Evolutionary conservation across 2,888 invertebrate genomes (phyloP).

Genomic region (Barypeithes pellucidus): DNA sequence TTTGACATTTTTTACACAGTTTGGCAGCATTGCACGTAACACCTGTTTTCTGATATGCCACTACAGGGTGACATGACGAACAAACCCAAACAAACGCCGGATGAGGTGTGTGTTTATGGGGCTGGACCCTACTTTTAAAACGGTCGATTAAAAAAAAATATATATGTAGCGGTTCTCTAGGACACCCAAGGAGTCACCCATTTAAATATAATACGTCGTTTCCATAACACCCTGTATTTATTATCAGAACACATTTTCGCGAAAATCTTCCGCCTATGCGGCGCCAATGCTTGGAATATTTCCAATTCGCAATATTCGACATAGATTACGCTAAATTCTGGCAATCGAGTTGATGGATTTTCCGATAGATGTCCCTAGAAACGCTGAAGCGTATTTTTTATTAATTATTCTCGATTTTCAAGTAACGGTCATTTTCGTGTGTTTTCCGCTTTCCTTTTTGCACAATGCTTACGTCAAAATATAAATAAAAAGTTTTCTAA

Average conservation of each 20-base stretch:
- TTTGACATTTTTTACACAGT: too few species aligned
- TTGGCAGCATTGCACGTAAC: too few species aligned
- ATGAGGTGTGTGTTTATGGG: too few species aligned
- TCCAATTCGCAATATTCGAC: constrained; percentile 19
- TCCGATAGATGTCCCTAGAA: constrained; percentile 28
- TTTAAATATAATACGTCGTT: too few species aligned
- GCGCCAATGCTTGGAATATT: constrained; percentile 34
- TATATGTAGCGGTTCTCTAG: too few species aligned
- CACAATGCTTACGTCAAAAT: neutral
- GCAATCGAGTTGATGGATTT: constrained; percentile 15
- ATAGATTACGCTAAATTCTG: constrained; percentile 25
- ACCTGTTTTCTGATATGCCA: too few species aligned
- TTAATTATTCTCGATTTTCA: neutral
- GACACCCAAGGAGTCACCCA: too few species aligned
- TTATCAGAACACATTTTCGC: neutral
- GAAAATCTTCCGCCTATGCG: neutral
- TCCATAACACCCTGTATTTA: too few species aligned
- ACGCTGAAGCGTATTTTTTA: neutral
- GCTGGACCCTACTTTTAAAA: too few species aligned
- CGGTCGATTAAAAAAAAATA: too few species aligned
- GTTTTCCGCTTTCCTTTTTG: neutral
- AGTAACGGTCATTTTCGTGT: neutral
- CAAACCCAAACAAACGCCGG: too few species aligned
- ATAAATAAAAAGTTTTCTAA: neutral
- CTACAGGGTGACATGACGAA: too few species aligned